These are phyloP conservation scores for Muntiacus muntjak DNA, from an alignment of 2,113 vertebrate genomes.

Conservation along the genomic window DNA sequence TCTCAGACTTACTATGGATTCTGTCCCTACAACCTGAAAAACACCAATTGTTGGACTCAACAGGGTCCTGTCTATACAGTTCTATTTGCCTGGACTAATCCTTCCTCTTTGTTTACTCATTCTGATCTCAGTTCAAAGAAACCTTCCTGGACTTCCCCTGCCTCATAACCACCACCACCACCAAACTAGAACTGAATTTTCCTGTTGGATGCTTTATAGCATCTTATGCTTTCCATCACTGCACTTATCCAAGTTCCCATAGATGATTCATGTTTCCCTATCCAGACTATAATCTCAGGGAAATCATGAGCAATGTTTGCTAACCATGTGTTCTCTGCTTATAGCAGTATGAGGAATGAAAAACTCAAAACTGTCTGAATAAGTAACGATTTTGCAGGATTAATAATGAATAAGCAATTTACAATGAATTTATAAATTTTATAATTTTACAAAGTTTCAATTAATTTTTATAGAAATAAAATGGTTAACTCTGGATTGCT, in stretches of 20 bases:
- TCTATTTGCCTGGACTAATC: neutral
- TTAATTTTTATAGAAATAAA: conserved; percentile 29
- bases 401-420: neutral
- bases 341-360: neutral
- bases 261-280: neutral
- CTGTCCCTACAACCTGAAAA: neutral
- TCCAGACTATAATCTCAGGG: neutral
- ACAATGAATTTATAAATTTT: neutral
- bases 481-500: neutral
- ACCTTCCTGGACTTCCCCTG: neutral
- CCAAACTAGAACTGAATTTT: neutral
- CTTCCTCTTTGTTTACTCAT: neutral
- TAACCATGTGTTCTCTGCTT: neutral
- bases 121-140: conserved; percentile 32
- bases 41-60: neutral
- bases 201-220: neutral
- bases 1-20: neutral
- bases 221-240: neutral
- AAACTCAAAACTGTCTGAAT: neutral
- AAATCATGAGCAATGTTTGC: neutral
- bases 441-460: neutral
- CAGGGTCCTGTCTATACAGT: neutral
- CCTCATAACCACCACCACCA: neutral
- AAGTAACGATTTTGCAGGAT: neutral
- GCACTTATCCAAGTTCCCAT: neutral